Evolutionary conservation across 2,797 vertebrate genomes (phyloP).

Genomic region (Eulemur albifrons): DNA sequence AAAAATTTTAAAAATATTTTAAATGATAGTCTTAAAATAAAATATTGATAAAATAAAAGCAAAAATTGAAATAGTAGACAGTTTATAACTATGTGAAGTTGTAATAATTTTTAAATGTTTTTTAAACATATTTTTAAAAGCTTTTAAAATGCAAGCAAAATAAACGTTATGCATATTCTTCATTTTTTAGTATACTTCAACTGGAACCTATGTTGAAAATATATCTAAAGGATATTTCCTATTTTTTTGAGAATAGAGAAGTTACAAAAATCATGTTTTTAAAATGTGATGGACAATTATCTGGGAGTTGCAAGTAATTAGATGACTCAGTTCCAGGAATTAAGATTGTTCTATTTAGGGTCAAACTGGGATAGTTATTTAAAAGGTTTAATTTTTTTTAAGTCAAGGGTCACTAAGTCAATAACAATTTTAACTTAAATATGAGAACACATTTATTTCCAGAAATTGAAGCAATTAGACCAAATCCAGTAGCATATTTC

Average conservation of each 20-base stretch:
- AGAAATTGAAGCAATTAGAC: conserved; percentile 27
- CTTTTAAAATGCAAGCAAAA: conserved; percentile 18
- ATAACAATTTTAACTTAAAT: conserved; percentile 48
- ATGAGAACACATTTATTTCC: conserved; percentile 26
- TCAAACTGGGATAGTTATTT: background rate
- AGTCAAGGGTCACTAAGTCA: background rate
- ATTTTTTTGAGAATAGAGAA: background rate
- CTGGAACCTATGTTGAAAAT: background rate
- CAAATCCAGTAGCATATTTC: background rate
- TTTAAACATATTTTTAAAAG: background rate
- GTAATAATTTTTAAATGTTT: conserved; percentile 12
- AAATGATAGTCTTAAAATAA: background rate
- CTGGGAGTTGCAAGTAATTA: background rate
- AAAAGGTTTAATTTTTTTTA: conserved; percentile 1
- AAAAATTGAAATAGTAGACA: background rate
- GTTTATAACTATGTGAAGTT: background rate
- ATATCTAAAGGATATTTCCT: background rate
- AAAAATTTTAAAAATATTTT: background rate
- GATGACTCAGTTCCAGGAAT: background rate
- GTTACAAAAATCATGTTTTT: background rate
- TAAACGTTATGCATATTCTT: background rate
- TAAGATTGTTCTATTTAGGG: background rate
- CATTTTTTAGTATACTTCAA: background rate
- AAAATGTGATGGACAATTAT: background rate
- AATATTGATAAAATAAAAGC: background rate